Evolutionary conservation across 2,113 vertebrate genomes (phyloP).

Genomic region (Smithornis capensis): DNA sequence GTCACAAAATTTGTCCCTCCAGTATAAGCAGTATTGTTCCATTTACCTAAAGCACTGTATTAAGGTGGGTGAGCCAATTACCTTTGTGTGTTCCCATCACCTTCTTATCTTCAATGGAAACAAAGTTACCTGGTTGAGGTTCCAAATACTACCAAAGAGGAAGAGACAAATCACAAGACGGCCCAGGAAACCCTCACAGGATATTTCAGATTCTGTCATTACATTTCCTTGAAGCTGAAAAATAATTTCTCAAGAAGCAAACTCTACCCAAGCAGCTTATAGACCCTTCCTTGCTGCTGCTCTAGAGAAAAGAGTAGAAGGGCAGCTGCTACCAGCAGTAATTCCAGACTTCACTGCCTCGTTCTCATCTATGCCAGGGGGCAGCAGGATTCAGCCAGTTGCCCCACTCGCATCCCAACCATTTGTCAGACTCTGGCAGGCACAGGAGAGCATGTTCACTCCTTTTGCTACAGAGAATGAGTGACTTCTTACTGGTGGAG

Average conservation of each 20-base stretch:
- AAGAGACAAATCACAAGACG: not conserved
- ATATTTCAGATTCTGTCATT: not conserved
- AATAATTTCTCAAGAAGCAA: not conserved
- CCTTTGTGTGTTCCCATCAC: constrained; percentile 90
- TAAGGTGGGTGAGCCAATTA: constrained; percentile 15
- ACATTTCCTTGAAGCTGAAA: not conserved
- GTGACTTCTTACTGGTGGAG: not conserved
- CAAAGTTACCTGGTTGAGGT: constrained; percentile 87
- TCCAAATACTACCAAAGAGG: constrained; percentile 85
- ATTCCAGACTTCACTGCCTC: not conserved
- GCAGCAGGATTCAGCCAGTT: not conserved
- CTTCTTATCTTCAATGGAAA: constrained; percentile 88
- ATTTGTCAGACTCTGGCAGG: not conserved
- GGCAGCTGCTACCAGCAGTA: not conserved
- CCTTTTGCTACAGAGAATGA: not conserved
- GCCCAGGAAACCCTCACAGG: not conserved
- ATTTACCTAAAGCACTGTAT: not conserved
- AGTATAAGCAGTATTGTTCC: not conserved
- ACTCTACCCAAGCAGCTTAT: not conserved
- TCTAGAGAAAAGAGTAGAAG: not conserved
- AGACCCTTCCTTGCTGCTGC: not conserved
- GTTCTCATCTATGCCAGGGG: not conserved
- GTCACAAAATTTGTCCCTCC: not conserved
- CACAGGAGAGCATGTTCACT: not conserved
- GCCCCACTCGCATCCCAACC: not conserved